Evolutionary conservation across 2,113 vertebrate genomes (phyloP).

Genomic region (Neomonachus schauinslandi): DNA sequence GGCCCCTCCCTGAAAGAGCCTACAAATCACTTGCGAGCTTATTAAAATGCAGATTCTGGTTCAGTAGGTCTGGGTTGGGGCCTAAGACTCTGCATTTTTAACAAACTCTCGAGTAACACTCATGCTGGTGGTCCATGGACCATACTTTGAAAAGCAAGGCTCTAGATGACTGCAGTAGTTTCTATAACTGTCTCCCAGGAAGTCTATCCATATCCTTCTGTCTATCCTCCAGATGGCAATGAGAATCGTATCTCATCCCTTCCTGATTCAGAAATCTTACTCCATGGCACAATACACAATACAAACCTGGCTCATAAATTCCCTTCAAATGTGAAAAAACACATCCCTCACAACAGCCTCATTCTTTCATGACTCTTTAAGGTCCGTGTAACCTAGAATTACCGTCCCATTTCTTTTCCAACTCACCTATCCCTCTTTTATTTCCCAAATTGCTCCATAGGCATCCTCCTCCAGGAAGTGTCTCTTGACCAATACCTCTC

Average conservation of each 20-base stretch:
- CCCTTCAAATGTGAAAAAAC: conserved; percentile 31
- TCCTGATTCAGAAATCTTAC: conserved; percentile 60
- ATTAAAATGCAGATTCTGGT: conserved; percentile 31
- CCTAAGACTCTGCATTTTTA: neutral
- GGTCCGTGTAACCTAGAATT: conserved; percentile 38
- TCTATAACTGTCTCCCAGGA: conserved; percentile 39
- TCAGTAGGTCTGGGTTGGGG: neutral
- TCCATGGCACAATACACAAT: conserved; percentile 55
- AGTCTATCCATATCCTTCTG: conserved; percentile 50
- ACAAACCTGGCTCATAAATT: conserved; percentile 61
- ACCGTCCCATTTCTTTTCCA: conserved; percentile 51
- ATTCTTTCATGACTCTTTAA: conserved; percentile 20
- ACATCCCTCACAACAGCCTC: conserved; percentile 16
- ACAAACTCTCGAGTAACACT: neutral
- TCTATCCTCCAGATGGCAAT: conserved; percentile 45
- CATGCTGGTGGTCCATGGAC: neutral
- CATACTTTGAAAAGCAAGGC: neutral
- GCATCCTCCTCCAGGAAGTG: conserved; percentile 59
- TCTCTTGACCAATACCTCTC: conserved; percentile 52
- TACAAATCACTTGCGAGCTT: neutral
- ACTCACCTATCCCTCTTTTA: conserved; percentile 54
- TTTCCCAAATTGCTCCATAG: conserved; percentile 55
- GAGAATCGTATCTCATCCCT: conserved; percentile 50
- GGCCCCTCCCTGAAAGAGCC: neutral
- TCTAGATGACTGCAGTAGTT: conserved; percentile 17